Base-by-base conservation (phyloP, 2,888 invertebrate genomes). In the Augiades crinisus region DNA sequence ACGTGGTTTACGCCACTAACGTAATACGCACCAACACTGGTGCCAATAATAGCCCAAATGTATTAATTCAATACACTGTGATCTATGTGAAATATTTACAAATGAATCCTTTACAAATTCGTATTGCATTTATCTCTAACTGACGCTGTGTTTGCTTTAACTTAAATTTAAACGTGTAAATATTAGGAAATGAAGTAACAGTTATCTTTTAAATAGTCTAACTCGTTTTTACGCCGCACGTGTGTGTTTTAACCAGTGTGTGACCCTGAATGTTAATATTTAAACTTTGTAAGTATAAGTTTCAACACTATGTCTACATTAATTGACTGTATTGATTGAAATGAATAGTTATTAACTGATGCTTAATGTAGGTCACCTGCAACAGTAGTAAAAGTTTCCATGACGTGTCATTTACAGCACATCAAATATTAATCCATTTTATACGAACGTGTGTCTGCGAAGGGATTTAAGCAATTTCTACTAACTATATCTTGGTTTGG, bases 1-100 rank as follows among this genome's bases (percentile, higher is more conserved):
- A 59, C 58, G 60, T 59, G 56, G 57, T 57, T 59, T 53, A 56
- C 60, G 56, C 38, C 47, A 45, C 33, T 45, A 55, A 40, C 54
- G 56, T 53, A 61, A 40, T 57, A 53, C 55, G 45, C 44, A 54
- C 50, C 50, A 43, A 10, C 16, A 40, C 19, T 36, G 41, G 49
- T 43, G 49, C 49, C 33, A 34, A 47, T 47, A 41, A 47, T 40
- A 49, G 44, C 36, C 49, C 45, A 52, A 49, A 57, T 54, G 45
- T 50, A 44, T 43, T 46, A 22, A 33, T 30, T 10, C 12, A 12
- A 19, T 4, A 5, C 5, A 19, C 33, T 34, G 49, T 37, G 46
- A 34, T 41, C 43, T 43, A 31, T 47, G 37, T 27, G 30, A 53
- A 24, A 34, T 41, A 36, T 55, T 33, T 47, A 47, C 40, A 53